Evolutionary conservation across 2,888 invertebrate species (phyloP), one percentile per base, ranked within the genome.

Genomic region (Volucella bombylans): DNA sequence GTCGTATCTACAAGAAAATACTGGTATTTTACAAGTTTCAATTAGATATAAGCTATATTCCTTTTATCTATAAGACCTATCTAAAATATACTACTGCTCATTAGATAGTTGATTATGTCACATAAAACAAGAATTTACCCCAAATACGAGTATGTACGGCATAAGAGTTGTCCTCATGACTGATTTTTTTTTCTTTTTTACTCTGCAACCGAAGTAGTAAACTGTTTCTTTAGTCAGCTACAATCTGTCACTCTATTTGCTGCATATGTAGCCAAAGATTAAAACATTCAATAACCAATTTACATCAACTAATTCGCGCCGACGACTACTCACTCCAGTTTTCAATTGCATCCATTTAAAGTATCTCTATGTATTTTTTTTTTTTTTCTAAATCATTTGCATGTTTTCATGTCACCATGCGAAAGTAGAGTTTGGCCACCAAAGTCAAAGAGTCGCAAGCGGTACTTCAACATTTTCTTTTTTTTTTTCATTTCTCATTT

Each of bases 331-430:
- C 52, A 80, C 45, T 78, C 72, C 71, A 67, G n/a, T 52, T 45
- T 71, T 57, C 38, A 54, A 31, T 39, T 79, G 83, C 80, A 83
- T 80, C 74, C 79, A 79, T 55, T 80, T 39, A 39, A 31, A 61
- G 74, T 83, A 71, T 80, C 69, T 83, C 54, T 79, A 62, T 76
- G 76, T 23, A 23, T 4, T 1, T 23, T 31, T 31, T 31, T 31
- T 31, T 31, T 74, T 83, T 83, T 79, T 80, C 80, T 73, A 80
- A 83, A 80, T 83, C 74, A 83, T 83, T 83, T 83, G 83, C 83
- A 80, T 83, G 83, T 83, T 83, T 83, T 41, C 83, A 80, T 83
- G 83, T 83, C 80, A 83, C 80, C 80, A 80, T 80, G 80, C 83
- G 59, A 83, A 83, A 83, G 83, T 79, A 59, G 79, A 82, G 74